Conservation (phyloP, 2,797 vertebrate genomes). For the Microctenopoma lineatum region DNA sequence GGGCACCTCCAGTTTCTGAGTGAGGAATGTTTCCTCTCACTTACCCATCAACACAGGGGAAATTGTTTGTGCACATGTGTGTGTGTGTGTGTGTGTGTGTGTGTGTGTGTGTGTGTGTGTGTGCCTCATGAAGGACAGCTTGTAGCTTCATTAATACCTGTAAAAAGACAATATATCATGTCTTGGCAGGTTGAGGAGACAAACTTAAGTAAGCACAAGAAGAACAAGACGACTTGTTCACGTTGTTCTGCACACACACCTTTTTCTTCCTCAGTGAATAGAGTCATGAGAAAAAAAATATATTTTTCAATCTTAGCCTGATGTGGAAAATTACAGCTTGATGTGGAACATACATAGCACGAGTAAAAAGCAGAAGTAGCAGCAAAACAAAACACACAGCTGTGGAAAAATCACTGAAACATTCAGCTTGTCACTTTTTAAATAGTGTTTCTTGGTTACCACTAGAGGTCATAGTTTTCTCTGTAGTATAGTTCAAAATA, state of each 20-base stretch:
- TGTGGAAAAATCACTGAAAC: conserved; percentile 14
- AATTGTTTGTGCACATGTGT: conserved; percentile 43
- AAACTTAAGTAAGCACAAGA: conserved; percentile 72
- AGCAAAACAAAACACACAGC: conserved; percentile 9
- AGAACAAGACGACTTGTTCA: conserved; percentile 72
- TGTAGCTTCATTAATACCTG: conserved; percentile 52
- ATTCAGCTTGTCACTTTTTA: conserved; percentile 2
- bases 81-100: conserved; percentile 29
- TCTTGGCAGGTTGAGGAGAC: conserved; percentile 77
- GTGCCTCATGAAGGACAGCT: conserved; percentile 57
- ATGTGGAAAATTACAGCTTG: conserved; percentile 5
- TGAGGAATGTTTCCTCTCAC: conserved; percentile 80
- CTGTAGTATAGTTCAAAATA: conserved; percentile 25
- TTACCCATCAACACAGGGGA: conserved; percentile 77
- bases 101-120: conserved; percentile 24
- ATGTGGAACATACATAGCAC: conserved; percentile 3
- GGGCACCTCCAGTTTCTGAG: conserved; percentile 68
- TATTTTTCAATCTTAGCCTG: conserved; percentile 1
- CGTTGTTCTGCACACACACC: conserved; percentile 38
- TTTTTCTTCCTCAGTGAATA: conserved; percentile 26
- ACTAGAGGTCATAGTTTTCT: conserved; percentile 51
- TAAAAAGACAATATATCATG: conserved; percentile 72
- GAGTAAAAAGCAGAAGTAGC: conserved; percentile 6
- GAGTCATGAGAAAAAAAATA: conserved; percentile 14
- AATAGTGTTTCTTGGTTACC: conserved; percentile 35